Conservation (phyloP, 2,797 vertebrate genomes). For the Cyprinella venusta region DNA sequence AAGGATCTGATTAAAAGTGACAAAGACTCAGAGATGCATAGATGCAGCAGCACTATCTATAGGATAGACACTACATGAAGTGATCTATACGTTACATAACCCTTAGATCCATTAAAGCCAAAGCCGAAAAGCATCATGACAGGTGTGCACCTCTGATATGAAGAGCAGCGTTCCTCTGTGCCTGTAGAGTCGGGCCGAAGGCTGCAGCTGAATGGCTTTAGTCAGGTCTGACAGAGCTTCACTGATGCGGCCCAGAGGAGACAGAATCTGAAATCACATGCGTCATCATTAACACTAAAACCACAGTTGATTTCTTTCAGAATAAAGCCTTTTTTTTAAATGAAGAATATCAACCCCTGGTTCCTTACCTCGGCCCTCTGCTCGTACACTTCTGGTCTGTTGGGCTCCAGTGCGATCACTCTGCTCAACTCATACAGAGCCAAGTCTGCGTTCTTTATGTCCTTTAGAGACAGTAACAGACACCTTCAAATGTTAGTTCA, state of each 20-base stretch:
- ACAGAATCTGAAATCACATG: conserved; percentile 85
- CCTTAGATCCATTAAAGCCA: not conserved
- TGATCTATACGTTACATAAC: not conserved
- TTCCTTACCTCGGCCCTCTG: conserved; percentile 92
- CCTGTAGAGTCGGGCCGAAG: conserved; percentile 91
- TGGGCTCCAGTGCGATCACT: conserved; percentile 90
- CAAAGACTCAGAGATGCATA: not conserved
- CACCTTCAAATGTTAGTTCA: not conserved
- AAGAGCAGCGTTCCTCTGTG: conserved; percentile 95
- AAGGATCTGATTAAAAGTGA: not conserved
- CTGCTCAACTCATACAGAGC: conserved; percentile 93
- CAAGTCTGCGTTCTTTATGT: conserved; percentile 95
- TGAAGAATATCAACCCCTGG: not conserved
- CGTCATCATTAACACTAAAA: not conserved
- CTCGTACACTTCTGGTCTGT: conserved; percentile 92
- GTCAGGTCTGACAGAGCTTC: conserved; percentile 94
- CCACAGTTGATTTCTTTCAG: not conserved
- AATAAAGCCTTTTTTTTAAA: not conserved
- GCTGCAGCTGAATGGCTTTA: conserved; percentile 95
- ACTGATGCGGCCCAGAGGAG: conserved; percentile 92
- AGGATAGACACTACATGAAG: not conserved
- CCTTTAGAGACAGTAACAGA: conserved; percentile 71
- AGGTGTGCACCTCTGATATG: conserved; percentile 89
- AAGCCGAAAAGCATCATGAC: not conserved
- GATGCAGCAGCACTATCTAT: not conserved